Conservation (phyloP, 1,140 invertebrate species). For the Sipha flava region DNA sequence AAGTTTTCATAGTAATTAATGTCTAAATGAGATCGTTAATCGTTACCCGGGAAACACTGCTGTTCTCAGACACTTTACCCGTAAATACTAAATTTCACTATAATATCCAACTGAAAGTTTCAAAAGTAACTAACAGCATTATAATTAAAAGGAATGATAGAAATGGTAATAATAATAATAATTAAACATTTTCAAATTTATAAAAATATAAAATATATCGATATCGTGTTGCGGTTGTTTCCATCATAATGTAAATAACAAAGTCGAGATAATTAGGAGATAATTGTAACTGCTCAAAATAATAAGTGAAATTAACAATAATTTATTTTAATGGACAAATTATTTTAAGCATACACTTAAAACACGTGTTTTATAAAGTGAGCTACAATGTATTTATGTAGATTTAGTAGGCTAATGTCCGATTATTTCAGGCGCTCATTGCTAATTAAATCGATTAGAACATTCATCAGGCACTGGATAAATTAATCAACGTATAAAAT, state of each 20-base stretch:
- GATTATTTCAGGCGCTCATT: not conserved
- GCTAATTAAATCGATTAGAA: not conserved
- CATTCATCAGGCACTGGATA: not conserved
- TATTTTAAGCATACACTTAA: too few relatives aligned
- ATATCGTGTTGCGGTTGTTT: not conserved
- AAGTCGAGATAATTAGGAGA: not conserved
- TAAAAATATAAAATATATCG: not conserved
- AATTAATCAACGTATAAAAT: too few relatives aligned
- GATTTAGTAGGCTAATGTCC: not conserved
- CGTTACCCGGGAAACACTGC: not conserved
- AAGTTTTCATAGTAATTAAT: constrained; percentile 20
- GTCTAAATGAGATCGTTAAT: constrained; percentile 24
- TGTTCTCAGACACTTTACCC: not conserved
- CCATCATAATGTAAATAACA: not conserved
- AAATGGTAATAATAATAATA: not conserved
- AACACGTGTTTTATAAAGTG: not conserved
- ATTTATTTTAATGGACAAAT: not conserved
- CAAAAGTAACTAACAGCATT: not conserved
- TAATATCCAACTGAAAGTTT: not conserved
- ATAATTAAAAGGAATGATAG: not conserved
- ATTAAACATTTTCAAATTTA: not conserved
- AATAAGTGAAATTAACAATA: not conserved
- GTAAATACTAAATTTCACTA: not conserved
- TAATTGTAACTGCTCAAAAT: not conserved
- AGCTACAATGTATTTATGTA: not conserved